Conservation (phyloP, 64 coral and sea anemone species). For the Dendrophyllia cribrosa region DNA sequence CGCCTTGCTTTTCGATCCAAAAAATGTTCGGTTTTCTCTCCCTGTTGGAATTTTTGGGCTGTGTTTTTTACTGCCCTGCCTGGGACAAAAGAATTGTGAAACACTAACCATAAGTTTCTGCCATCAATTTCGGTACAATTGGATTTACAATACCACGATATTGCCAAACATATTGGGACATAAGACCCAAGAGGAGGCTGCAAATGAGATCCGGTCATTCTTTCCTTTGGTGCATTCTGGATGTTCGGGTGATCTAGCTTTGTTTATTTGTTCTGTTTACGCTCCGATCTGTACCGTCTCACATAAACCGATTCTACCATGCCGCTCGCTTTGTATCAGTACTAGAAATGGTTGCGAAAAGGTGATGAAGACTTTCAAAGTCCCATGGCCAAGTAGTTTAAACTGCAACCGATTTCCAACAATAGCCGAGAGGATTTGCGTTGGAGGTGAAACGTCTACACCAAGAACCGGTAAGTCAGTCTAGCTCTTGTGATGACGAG, state of each 20-base stretch:
- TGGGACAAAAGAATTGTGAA: neutral
- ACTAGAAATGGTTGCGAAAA: conserved; percentile 22
- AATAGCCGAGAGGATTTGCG: neutral
- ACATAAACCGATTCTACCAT: conserved; percentile 3
- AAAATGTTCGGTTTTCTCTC: too few relatives aligned
- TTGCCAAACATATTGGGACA: conserved; percentile 61
- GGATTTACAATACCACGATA: conserved; percentile 25
- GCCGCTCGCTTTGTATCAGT: conserved; percentile 62
- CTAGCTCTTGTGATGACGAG: neutral
- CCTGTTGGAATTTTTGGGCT: neutral
- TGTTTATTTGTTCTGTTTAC: conserved; percentile 57
- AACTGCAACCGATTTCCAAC: conserved; percentile 52
- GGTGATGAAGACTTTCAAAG: conserved; percentile 11
- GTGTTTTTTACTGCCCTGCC: conserved; percentile 49
- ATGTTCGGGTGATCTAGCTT: conserved; percentile 40
- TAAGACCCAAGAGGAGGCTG: conserved; percentile 35
- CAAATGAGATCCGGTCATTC: conserved; percentile 18
- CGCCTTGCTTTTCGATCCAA: too few relatives aligned
- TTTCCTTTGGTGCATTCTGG: conserved; percentile 34
- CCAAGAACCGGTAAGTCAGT: neutral
- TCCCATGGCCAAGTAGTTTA: conserved; percentile 35
- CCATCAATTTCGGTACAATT: neutral
- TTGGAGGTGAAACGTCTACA: neutral
- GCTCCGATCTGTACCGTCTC: conserved; percentile 5
- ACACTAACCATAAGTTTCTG: conserved; percentile 43